Conservation (phyloP, 2,797 vertebrate genomes). For the Parotocinclus haroldoi region DNA sequence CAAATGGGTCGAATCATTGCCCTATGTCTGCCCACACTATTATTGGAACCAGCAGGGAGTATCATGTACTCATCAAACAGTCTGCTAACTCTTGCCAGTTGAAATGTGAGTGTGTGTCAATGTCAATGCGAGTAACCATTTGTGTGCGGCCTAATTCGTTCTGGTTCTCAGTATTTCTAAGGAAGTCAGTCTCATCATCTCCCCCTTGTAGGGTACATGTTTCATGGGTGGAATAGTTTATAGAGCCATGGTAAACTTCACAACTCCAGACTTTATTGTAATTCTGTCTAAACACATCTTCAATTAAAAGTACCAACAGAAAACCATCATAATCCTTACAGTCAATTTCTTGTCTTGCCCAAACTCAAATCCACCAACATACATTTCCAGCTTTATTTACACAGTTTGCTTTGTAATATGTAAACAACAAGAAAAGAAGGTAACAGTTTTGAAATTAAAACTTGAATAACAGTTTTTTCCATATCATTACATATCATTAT, state of each 20-base stretch:
- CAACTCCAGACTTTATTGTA: neutral
- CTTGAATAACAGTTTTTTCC: too few relatives aligned
- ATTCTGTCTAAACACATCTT: too few relatives aligned
- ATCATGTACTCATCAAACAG: constrained; percentile 6
- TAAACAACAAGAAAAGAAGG: too few relatives aligned
- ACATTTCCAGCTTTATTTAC: too few relatives aligned
- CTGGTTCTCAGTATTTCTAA: constrained; percentile 21
- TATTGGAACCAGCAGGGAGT: constrained; percentile 33
- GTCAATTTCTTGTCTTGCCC: too few relatives aligned
- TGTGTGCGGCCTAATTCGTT: constrained; percentile 7
- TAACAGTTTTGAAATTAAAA: too few relatives aligned
- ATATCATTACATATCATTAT: too few relatives aligned
- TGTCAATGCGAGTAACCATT: constrained; percentile 2
- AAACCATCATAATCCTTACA: neutral
- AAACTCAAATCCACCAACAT: too few relatives aligned
- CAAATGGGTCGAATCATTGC: constrained; percentile 21
- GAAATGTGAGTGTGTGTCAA: constrained; percentile 10
- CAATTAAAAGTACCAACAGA: neutral
- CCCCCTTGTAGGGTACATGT: constrained; percentile 1
- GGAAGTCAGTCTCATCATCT: constrained; percentile 20
- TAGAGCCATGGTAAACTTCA: constrained; percentile 13
- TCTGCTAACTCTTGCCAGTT: constrained; percentile 34
- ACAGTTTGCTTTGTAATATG: too few relatives aligned
- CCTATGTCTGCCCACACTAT: constrained; percentile 24
- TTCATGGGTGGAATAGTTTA: neutral